phyloP scores from a whole-genome alignment of 2,113 vertebrate genomes.

The Sinocyclocheilus maitianheensis region DNA sequence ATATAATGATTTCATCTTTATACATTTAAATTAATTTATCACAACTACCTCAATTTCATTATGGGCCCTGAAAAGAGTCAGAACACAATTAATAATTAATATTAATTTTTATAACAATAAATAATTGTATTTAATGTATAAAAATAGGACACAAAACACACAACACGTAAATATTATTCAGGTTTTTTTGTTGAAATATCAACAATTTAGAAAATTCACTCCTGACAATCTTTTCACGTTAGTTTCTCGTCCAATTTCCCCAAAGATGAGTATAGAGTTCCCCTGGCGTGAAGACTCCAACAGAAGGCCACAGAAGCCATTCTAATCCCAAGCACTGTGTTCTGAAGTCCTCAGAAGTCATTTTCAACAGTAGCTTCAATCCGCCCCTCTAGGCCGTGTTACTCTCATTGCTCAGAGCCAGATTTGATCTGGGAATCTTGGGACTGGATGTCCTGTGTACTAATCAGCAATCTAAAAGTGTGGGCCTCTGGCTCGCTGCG shows the following conservation, averaged over 20 bases:
- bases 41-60: too few species aligned
- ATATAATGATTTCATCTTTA: not conserved
- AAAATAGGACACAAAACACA: too few species aligned
- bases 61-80: too few species aligned
- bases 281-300: not conserved
- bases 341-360: slow-evolving; percentile 14
- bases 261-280: not conserved
- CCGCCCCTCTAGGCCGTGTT: not conserved
- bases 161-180: not conserved
- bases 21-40: not conserved
- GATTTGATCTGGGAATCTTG: slow-evolving; percentile 20
- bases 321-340: not conserved
- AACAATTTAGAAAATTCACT: not conserved
- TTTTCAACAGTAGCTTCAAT: slow-evolving; percentile 11
- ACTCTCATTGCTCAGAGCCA: slow-evolving; percentile 10
- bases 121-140: not conserved
- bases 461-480: slow-evolving; percentile 32
- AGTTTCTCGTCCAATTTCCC: not conserved
- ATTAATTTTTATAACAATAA: too few species aligned
- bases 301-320: not conserved
- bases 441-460: slow-evolving; percentile 29
- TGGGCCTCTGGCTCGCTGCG: not conserved
- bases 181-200: not conserved
- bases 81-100: not conserved
- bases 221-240: not conserved